Base-by-base conservation (phyloP, 2,888 invertebrate species). In the Ormia ochracea region DNA sequence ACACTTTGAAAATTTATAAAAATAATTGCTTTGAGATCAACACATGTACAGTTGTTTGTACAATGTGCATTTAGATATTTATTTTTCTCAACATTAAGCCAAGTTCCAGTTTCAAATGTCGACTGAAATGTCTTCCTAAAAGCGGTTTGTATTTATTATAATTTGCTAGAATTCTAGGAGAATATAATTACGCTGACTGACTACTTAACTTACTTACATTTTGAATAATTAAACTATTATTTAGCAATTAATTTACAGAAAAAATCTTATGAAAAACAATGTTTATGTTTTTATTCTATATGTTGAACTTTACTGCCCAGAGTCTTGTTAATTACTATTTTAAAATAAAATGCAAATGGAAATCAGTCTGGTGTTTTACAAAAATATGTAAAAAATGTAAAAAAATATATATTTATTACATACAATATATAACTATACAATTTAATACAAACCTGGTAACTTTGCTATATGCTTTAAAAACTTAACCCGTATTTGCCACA, bases 271-370 rank as follows among this genome's bases (percentile, higher is more conserved):
- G 26, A 50, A 63, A 41, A 21, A 43, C 10, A 69, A 45, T 10
- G 33, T 56, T 66, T 14, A 38, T 43, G 43, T 63, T 74, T 23
- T 45, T 50, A 59, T 61, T 68, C 43, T 76, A 58, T 76, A 54
- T 76, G 54, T 76, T 77, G 81, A 84, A 82, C 84, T 82, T 82
- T 81, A 76, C 76, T 70, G 83, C 82, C 36, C 82, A 85, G 81
- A 83, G 86, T 81, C 83, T 83, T 85, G 82, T 85, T 86, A 86
- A 85, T 85, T 83, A 86, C 87, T 86, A 85, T 74, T 76, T 81
- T 74, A 77, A 81, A 50, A 72, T 80, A 80, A 59, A 78, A 36
- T 45, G 54, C 38, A 69, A 69, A 63, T 52, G 41, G 21, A 66
- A 66, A 33, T 50, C 50, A 26, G 36, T 36, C 33, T 63, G 33